phyloP scores from a whole-genome alignment of 2,797 vertebrate species.

The Hozukius guyotensis region DNA sequence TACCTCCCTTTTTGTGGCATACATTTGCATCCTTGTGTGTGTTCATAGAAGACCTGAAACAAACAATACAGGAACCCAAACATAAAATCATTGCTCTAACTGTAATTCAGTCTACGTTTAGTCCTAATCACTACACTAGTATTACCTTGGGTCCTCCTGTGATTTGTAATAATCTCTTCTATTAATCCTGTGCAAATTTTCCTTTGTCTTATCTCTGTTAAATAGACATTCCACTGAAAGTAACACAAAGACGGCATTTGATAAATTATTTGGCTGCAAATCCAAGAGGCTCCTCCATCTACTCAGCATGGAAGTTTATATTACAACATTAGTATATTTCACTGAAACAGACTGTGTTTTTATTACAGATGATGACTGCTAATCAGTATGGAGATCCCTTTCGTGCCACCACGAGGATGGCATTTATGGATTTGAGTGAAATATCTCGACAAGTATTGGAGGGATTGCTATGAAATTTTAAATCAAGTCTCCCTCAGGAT shows the following conservation, averaged over 20 bases:
- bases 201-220: background rate
- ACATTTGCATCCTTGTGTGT: background rate
- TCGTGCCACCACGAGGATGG: background rate
- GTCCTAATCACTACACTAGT: background rate
- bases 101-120: background rate
- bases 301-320: conserved; percentile 1
- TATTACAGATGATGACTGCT: background rate
- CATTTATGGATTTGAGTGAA: background rate
- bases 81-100: background rate
- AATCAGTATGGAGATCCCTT: background rate
- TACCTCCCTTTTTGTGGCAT: background rate
- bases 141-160: background rate
- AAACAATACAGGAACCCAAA: background rate
- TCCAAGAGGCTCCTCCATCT: conserved; percentile 3
- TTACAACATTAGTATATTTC: background rate
- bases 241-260: background rate
- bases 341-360: conserved; percentile 9
- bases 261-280: background rate
- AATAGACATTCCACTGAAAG: background rate
- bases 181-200: background rate
- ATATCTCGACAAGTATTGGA: background rate
- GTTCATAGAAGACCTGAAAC: background rate
- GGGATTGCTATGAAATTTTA: background rate
- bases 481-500: background rate
- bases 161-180: background rate